phyloP scores from a whole-genome alignment of 2,797 vertebrate genomes.

The Micropoecilia bifurca region DNA sequence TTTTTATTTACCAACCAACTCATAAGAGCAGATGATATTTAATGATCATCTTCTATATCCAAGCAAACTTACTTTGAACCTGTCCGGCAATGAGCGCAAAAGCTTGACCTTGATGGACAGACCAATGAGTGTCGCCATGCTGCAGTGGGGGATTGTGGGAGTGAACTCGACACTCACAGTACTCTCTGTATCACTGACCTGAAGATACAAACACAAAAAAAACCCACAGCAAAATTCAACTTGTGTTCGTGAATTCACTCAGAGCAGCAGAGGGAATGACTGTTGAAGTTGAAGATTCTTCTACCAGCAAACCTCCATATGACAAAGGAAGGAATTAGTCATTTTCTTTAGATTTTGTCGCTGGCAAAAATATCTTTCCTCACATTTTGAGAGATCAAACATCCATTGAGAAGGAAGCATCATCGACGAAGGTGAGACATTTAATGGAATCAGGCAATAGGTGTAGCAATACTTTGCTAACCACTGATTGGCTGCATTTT shows the following conservation, averaged over 20 bases:
- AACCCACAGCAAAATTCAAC: background rate
- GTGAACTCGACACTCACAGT: constrained; percentile 88
- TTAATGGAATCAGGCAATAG: no score
- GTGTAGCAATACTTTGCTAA: background rate
- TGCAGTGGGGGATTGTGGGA: constrained; percentile 94
- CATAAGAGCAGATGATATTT: background rate
- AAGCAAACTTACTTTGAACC: constrained; percentile 82
- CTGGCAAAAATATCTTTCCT: background rate
- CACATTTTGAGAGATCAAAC: background rate
- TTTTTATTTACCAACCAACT: background rate
- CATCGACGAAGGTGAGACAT: background rate
- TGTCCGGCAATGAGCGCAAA: constrained; percentile 87
- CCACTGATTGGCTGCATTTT: background rate
- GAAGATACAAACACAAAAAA: constrained; percentile 7
- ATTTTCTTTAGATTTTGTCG: background rate
- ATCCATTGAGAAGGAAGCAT: background rate
- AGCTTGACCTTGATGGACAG: constrained; percentile 95
- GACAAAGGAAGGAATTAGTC: background rate
- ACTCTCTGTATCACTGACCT: constrained; percentile 87
- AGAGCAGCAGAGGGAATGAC: background rate
- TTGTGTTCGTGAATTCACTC: background rate
- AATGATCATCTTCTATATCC: background rate
- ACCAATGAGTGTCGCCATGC: constrained; percentile 94
- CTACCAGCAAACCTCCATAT: background rate
- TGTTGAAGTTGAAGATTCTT: background rate